Evolutionary conservation across 2,888 invertebrate species (phyloP), one percentile per base, ranked within the genome.

Genomic region (Eumacrocentrus americanus): DNA sequence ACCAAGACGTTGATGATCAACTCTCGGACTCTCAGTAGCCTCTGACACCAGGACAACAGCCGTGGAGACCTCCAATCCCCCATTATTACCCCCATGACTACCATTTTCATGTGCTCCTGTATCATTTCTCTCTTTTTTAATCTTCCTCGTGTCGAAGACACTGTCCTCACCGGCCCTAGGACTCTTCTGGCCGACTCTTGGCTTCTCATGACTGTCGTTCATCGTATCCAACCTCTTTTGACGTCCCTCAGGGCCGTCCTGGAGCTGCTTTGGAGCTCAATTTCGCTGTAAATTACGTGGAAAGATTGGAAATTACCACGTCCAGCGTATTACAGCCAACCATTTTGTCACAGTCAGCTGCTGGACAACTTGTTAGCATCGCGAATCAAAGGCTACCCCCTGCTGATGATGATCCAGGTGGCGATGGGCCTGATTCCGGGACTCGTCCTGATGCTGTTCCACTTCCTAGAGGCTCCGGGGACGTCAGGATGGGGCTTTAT

Each of bases 261-360:
- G n/a, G 66, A 53, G 44, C 62, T 51, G 62, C 16, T 53, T 57
- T 7, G 29, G 20, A 44, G 18, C 35, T 20, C 20, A 34, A 20
- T 48, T 38, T 44, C 51, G 18, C 12, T n/a, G 40, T 51, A 29
- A 16, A 51, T 44, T 53, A 54, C 46, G 29, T 40, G 20, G 58
- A 44, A 48, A 37, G 47, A 38, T 37, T 37, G 38, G 37, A 34
- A 38, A 25, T 46, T 20, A 46, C 22, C 22, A 46, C 46, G 12
- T 25, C 53, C 47, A 54, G 57, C 58, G 62, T 64, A 66, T 66
- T 62, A 67, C 60, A 57, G 61, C 67, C 69, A 68, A 72, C 70
- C 75, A 75, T 74, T 73, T 74, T 72, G 70, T 73, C 66, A 67
- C 67, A 69, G 67, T 74, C 73, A 74, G 73, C 73, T 73, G 71